Evolutionary conservation across 1,140 invertebrate genomes (phyloP).

Genomic region (Dendrolimus punctatus): DNA sequence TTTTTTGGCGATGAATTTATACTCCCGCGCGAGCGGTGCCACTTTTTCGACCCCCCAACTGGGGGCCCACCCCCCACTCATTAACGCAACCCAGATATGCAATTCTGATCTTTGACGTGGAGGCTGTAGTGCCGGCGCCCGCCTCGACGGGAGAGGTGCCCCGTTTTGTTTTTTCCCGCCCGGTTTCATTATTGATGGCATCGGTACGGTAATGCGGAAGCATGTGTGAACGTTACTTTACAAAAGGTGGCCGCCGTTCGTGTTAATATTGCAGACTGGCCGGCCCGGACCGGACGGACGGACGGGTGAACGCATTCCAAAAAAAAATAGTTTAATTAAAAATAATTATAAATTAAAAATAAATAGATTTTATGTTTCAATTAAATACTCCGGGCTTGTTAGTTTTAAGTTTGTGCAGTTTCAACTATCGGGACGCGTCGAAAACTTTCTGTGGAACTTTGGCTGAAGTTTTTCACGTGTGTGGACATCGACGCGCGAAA

Average conservation of each 20-base stretch:
- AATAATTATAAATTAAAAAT: constrained; percentile 11
- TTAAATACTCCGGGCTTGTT: constrained; percentile 3
- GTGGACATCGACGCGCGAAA: constrained; percentile 22
- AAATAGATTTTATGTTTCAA: constrained; percentile 1
- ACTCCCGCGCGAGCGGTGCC: constrained; percentile 70
- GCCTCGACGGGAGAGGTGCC: constrained; percentile 66
- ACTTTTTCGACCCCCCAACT: constrained; percentile 63
- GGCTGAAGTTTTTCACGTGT: constrained; percentile 44
- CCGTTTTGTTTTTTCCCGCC: constrained; percentile 70
- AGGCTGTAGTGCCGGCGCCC: constrained; percentile 70
- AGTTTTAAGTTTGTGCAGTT: constrained; percentile 21
- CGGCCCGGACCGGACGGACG: constrained; percentile 63
- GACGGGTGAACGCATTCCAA: constrained; percentile 56
- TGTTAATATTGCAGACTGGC: constrained; percentile 67
- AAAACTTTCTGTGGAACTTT: constrained; percentile 47
- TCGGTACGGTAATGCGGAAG: constrained; percentile 69
- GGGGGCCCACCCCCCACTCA: constrained; percentile 57
- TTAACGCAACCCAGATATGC: constrained; percentile 73
- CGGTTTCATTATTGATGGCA: constrained; percentile 70
- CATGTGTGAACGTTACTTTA: constrained; percentile 70
- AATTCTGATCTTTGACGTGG: constrained; percentile 74
- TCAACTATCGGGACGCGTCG: constrained; percentile 42
- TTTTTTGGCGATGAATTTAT: constrained; percentile 75
- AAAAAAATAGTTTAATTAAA: constrained; percentile 22
- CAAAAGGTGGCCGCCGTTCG: constrained; percentile 67